These are phyloP conservation scores for Salvelinus sp. DNA, from an alignment of 2,113 vertebrate species.

Conservation along the genomic window DNA sequence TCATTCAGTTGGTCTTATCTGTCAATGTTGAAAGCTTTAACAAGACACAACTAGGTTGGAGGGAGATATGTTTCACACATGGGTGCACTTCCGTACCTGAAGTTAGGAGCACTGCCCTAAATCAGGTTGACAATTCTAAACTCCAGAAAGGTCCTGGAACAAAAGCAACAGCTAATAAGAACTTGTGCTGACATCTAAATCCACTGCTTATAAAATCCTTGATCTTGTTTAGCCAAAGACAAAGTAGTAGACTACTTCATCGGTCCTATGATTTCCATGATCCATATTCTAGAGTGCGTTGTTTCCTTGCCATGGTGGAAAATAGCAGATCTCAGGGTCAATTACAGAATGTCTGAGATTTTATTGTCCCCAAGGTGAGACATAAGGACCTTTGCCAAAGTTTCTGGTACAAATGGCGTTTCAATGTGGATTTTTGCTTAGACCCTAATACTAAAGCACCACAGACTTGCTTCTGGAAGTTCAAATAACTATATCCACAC, in stretches of 20 bases:
- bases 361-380: conserved; percentile 68
- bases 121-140: conserved; percentile 35
- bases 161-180: conserved; percentile 53
- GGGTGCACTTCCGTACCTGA: conserved; percentile 43
- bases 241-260: neutral
- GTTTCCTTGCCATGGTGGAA: conserved; percentile 50
- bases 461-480: conserved; percentile 8
- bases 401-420: conserved; percentile 30
- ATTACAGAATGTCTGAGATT: conserved; percentile 74
- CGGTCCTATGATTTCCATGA: conserved; percentile 50
- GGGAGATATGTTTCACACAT: conserved; percentile 43
- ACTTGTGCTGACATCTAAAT: conserved; percentile 56
- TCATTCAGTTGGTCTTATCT: conserved; percentile 14
- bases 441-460: conserved; percentile 33
- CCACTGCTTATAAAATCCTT: conserved; percentile 52
- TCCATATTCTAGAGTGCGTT: conserved; percentile 68
- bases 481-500: too few species aligned
- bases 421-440: too few species aligned
- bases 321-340: conserved; percentile 69
- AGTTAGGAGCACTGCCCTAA: conserved; percentile 18
- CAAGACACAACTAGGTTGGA: conserved; percentile 28
- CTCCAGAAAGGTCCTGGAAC: conserved; percentile 35
- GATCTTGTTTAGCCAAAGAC: neutral
- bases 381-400: conserved; percentile 45
- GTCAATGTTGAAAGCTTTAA: conserved; percentile 3